Evolutionary conservation across 2,888 invertebrate species (phyloP).

Genomic region (Tethea ocularis): DNA sequence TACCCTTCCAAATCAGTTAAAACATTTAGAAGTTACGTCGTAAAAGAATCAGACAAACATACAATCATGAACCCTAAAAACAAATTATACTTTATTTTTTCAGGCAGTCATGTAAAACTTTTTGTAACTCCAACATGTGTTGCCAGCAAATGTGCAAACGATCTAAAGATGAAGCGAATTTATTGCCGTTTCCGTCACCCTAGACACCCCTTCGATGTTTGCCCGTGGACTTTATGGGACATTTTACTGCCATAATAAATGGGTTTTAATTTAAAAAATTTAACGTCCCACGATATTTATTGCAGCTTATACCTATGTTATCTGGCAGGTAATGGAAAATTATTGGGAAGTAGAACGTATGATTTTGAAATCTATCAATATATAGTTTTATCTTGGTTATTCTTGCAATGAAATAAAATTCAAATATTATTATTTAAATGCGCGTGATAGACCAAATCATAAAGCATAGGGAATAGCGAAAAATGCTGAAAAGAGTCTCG

Average conservation of each 20-base stretch:
- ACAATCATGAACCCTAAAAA: too few species aligned
- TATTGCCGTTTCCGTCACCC: constrained; percentile 20
- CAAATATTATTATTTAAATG: too few species aligned
- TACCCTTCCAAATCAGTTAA: too few species aligned
- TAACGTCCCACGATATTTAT: constrained; percentile 32
- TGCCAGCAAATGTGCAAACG: constrained; percentile 22
- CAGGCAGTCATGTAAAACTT: constrained; percentile 18
- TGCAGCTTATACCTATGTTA: constrained; percentile 3
- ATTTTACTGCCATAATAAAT: constrained; percentile 36
- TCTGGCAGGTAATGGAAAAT: constrained; percentile 2
- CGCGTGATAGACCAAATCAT: too few species aligned
- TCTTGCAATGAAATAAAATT: too few species aligned
- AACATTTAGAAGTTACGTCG: too few species aligned
- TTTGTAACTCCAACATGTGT: constrained; percentile 22
- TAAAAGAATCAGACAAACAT: too few species aligned
- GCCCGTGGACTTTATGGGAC: constrained; percentile 22
- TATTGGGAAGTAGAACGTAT: neutral
- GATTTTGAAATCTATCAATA: neutral
- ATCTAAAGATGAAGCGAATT: constrained; percentile 23
- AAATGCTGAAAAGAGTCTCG: too few species aligned
- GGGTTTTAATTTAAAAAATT: constrained; percentile 50
- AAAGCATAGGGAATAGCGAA: too few species aligned
- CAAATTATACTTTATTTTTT: too few species aligned
- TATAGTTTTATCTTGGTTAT: neutral
- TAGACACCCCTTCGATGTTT: neutral